Base-by-base conservation (phyloP, 2,113 vertebrate species). In the Hipposideros armiger region DNA sequence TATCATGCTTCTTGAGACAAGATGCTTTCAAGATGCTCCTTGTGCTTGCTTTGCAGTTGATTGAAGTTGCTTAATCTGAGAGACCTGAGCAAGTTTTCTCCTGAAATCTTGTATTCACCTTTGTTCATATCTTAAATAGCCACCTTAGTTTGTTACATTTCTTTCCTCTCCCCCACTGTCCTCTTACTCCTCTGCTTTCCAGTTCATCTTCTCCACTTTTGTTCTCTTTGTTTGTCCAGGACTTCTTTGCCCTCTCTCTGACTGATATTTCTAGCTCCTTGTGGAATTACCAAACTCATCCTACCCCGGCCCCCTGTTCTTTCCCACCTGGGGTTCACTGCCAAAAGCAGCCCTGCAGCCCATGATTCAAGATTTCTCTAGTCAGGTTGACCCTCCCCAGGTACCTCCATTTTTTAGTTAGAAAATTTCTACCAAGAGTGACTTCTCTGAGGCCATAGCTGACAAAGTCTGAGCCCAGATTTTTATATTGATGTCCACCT, bases 1-100 rank as follows among this genome's bases (percentile, higher is more conserved):
- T 20, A 96, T 91, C 82, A 97, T 78, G 45, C 70, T 64, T 64
- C 86, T 97, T 92, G 28, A 76, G 60, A 94, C 86, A 94, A 91
- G 54, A 72, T 5, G 0, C 32, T 92, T 84, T 77, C 0, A 90
- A 91, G 56, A 78, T 87, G 47, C 73, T 95, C 69, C 0, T 15
- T 30, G 13, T 4, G 47, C 36, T 36, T 36, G 36, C 50, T 67
- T 90, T 94, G 77, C 84, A 58, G 42, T 19, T 52, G 87, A 77
- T 64, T 36, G 32, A 73, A 93, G 7, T 40, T 78, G 8, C 1
- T 28, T 58, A n/a, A 80, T 85, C 13, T 8, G n/a, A 80, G 93
- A 76, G 11, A 56, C 1, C 69, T 91, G 62, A 87, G 42, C 50
- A 52, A 73, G 3, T 36, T 76, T 96, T 88, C 54, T 64, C 85